Conservation (phyloP, 2,113 vertebrate genomes). For the Gopherus evgoodei region DNA sequence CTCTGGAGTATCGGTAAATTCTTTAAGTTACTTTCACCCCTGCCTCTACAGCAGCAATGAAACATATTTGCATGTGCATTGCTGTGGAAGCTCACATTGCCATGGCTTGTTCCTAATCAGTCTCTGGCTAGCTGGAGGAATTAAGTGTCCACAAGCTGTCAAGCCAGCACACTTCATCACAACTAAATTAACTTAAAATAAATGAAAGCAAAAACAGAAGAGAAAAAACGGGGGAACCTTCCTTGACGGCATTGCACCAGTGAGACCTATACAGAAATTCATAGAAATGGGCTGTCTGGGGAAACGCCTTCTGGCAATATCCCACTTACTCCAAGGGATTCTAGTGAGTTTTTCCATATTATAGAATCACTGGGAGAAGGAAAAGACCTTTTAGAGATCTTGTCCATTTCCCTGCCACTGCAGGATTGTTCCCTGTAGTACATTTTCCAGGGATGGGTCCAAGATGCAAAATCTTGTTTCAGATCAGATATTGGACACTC, state of each 20-base stretch:
- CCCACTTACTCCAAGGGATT: not conserved
- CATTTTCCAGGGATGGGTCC: not conserved
- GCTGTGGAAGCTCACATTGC: not conserved
- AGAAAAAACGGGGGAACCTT: fast-evolving
- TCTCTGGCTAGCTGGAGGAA: not conserved
- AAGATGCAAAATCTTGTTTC: constrained; percentile 1
- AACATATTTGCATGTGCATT: not conserved
- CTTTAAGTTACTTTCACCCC: too few species aligned
- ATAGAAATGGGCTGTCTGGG: not conserved
- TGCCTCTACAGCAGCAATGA: not conserved
- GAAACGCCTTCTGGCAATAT: not conserved
- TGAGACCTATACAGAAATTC: not conserved
- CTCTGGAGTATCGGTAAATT: too few species aligned
- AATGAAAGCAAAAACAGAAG: not conserved
- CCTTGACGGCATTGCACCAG: not conserved
- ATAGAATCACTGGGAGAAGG: not conserved
- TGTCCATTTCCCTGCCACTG: not conserved
- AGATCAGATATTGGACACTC: not conserved
- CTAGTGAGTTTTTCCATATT: not conserved
- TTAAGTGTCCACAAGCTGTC: not conserved
- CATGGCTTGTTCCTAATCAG: not conserved
- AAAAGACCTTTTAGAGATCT: not conserved
- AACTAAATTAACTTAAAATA: not conserved
- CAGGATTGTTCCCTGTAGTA: not conserved
- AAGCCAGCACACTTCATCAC: not conserved